Base-by-base conservation (phyloP, 1,140 invertebrate species). In the Drosophila subobscura region DNA sequence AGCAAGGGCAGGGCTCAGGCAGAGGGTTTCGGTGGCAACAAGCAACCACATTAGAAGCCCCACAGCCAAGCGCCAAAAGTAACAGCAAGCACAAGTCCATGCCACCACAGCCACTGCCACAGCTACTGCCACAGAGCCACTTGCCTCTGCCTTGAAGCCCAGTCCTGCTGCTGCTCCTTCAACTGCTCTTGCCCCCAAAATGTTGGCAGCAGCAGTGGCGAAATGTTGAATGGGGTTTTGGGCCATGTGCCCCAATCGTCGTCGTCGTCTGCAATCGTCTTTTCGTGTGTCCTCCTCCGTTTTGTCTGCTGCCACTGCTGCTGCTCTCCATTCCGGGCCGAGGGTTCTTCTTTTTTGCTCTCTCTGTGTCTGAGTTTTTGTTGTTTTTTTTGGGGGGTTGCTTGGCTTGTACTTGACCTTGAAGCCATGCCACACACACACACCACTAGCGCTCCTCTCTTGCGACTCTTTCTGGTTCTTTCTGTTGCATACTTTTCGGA, bases 401-500 rank as follows among this genome's bases (percentile, higher is more conserved):
- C 68, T 80, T 75, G 72, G 77, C 78, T 83, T 88, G 83, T 83
- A 88, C 81, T 86, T 86, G 81, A 86, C 81, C 81, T 86, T 86
- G 81, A 86, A 85, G 67, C 72, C 53, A 60, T 20, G 41, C 27
- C 23, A 20, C 16, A 20, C 16, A 20, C 23, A 58, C 58, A 47
- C n/a, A 58, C 37, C 51, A 72, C 45, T 46, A 14, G 49, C 22
- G 44, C 53, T 41, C n/a, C 33, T 10, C 29, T 33, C 7, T 8
- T 3, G 29, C 29, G n/a, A 33, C 29, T 33, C 33, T 6, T 27
- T 37, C 33, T 37, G 10, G 10, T 8, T 37, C 33, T 37, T 37
- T 37, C 33, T 12, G 29, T n/a, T 40, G 45, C 40, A 29, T 10
- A 51, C 40, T 42, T 51, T 52, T 41, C 4, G 45, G 25, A 20